Percentiles rank a stretch among this genome's conserved stretches.
Evolutionary conservation across 2,888 invertebrate genomes (phyloP).

Genomic region (Xylota segnis): DNA sequence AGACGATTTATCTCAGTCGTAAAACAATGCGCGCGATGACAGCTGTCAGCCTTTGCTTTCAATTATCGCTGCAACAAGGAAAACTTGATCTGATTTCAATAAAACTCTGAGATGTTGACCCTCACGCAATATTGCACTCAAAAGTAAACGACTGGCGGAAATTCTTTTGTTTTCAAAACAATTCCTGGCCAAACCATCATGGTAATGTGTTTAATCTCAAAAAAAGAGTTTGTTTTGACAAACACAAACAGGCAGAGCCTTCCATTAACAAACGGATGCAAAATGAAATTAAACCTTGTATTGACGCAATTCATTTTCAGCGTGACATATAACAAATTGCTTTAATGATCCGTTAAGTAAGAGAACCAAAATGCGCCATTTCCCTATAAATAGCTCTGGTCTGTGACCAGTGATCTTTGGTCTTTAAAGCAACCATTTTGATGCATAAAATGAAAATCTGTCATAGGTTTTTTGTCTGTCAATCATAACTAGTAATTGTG

Average conservation of each 20-base stretch:
- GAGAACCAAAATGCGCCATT: slow-evolving; percentile 41
- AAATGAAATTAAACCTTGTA: slow-evolving; percentile 55
- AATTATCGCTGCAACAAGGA: slow-evolving; percentile 26
- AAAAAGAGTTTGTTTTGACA: slow-evolving; percentile 47
- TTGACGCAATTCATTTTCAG: slow-evolving; percentile 62
- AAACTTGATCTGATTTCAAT: slow-evolving; percentile 37
- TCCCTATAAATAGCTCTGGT: slow-evolving; percentile 46
- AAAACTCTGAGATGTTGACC: slow-evolving; percentile 43
- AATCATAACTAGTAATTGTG: slow-evolving; percentile 56
- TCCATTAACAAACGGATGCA: slow-evolving; percentile 45
- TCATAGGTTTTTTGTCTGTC: slow-evolving; percentile 53
- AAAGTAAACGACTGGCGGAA: background rate
- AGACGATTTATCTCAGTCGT: slow-evolving; percentile 13
- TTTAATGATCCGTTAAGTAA: slow-evolving; percentile 41
- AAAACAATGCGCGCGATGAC: slow-evolving; percentile 20
- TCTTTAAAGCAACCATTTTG: slow-evolving; percentile 2
- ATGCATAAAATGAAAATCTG: slow-evolving; percentile 50
- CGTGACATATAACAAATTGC: slow-evolving; percentile 45
- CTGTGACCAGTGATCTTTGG: background rate
- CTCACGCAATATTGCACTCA: slow-evolving; percentile 8
- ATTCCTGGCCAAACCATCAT: background rate
- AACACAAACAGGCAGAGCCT: slow-evolving; percentile 24
- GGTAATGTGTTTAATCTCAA: slow-evolving; percentile 20
- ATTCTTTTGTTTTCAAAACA: slow-evolving; percentile 35
- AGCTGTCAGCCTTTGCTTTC: slow-evolving; percentile 18